These are phyloP conservation scores for Tachystola acroxantha DNA, from an alignment of 2,888 invertebrate species.

Conservation along the genomic window DNA sequence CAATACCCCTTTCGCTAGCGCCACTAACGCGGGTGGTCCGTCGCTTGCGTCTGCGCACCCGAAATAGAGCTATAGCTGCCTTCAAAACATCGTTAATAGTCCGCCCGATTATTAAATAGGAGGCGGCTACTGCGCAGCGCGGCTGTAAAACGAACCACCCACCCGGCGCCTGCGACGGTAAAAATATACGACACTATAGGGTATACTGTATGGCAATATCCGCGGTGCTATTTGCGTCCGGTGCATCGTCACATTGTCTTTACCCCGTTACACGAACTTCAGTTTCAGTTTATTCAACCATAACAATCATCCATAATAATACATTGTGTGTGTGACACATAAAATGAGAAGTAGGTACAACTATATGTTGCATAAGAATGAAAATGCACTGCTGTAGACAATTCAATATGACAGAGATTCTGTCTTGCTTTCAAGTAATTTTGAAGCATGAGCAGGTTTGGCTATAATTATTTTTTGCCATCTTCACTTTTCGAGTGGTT, in stretches of 20 bases:
- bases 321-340: too few relatives aligned
- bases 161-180: conserved; percentile 28
- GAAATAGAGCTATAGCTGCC: conserved; percentile 60
- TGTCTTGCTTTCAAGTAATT: too few relatives aligned
- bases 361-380: too few relatives aligned
- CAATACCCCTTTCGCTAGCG: too few relatives aligned
- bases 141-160: conserved; percentile 67
- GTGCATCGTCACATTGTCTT: conserved; percentile 1
- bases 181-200: conserved; percentile 16
- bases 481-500: too few relatives aligned
- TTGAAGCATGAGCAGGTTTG: too few relatives aligned
- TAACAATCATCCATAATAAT: too few relatives aligned
- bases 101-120: conserved; percentile 63
- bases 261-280: neutral
- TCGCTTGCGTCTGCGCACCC: conserved; percentile 41
- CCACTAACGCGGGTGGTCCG: conserved; percentile 59
- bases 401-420: too few relatives aligned
- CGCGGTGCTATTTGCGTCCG: conserved; percentile 22
- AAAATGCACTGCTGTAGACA: too few relatives aligned
- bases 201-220: conserved; percentile 36
- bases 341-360: too few relatives aligned
- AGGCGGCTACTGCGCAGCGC: conserved; percentile 60
- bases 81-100: conserved; percentile 72
- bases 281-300: too few relatives aligned
- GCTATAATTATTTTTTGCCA: too few relatives aligned